Percentiles rank a stretch among this genome's conserved stretches.
Conservation (phyloP, 1,140 invertebrate species). For the Drosophila azteca region DNA sequence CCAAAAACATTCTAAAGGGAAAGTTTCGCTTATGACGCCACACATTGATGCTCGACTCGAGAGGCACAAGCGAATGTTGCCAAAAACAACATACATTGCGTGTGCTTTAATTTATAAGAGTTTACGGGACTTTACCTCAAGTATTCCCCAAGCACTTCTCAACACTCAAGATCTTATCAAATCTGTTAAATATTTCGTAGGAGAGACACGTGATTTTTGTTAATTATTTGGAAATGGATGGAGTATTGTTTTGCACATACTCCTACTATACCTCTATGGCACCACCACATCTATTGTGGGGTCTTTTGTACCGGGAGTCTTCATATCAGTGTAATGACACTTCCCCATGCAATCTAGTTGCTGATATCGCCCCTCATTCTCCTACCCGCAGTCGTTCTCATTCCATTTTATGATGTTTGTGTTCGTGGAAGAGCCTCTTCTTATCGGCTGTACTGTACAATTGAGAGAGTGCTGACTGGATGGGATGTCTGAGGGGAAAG, state of each 20-base stretch:
- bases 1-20: too few species aligned
- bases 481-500: conserved; percentile 5
- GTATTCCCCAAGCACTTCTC: too few species aligned
- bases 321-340: conserved; percentile 4
- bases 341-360: conserved; percentile 29
- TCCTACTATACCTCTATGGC: not conserved
- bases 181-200: not conserved
- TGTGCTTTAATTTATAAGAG: too few species aligned
- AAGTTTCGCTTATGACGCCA: too few species aligned
- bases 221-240: conserved; percentile 6
- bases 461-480: not conserved
- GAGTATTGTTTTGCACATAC: too few species aligned
- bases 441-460: conserved; percentile 20
- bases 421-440: conserved; percentile 10
- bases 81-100: too few species aligned
- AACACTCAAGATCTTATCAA: too few species aligned
- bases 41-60: too few species aligned
- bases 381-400: not conserved
- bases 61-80: too few species aligned
- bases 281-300: not conserved
- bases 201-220: conserved; percentile 1
- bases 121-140: too few species aligned
- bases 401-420: conserved; percentile 42
- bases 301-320: not conserved
- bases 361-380: conserved; percentile 37